Base-by-base conservation (phyloP, 2,888 invertebrate genomes). In the Scaptomyza parva region DNA sequence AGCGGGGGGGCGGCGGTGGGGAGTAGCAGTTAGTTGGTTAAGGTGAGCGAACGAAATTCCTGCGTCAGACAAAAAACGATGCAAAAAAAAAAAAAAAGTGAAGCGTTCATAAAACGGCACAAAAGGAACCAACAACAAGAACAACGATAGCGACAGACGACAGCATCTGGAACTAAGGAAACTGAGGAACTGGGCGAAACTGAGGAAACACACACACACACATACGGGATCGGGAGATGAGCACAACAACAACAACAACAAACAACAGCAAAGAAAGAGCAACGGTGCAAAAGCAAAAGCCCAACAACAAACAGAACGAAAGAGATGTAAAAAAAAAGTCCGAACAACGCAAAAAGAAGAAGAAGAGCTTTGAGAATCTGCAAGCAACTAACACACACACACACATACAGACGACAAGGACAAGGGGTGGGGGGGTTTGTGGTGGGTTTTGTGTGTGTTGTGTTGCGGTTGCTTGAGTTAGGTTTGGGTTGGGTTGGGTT, bases 31-130 rank as follows among this genome's bases (percentile, higher is more conserved):
- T 26, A 41, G 20, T 14, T 17, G 33, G 8, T 12, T 48, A 39
- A 53, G 39, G 44, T 55, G 44, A 64, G 57, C 55, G 70, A 63
- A 78, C 55, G 70, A 63, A 78, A 79, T 86, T 83, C 84, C 80
- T 67, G 71, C 76, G 60, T 86, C 76, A 67, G 35, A 14, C 6
- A 14, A 35, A 17, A 17, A 37, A 4, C 2, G 9, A 37, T 17
- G 8, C 8, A 14, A 17, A 14, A 35, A 35, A 4, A 70, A 75
- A 4, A 26, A 76, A 73, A 86, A 81, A 85, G 87, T 76, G 76
- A 76, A 76, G 76, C 78, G 78, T 74, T 61, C 70, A 70, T 76
- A 74, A 74, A 76, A 76, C 76, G 76, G 76, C 78, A 76, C 61
- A 80, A 84, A 87, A 65, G 72, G 82, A 85, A 86, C 54, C 78